Conservation (phyloP, 2,113 vertebrate genomes). For the Dinomys branickii region DNA sequence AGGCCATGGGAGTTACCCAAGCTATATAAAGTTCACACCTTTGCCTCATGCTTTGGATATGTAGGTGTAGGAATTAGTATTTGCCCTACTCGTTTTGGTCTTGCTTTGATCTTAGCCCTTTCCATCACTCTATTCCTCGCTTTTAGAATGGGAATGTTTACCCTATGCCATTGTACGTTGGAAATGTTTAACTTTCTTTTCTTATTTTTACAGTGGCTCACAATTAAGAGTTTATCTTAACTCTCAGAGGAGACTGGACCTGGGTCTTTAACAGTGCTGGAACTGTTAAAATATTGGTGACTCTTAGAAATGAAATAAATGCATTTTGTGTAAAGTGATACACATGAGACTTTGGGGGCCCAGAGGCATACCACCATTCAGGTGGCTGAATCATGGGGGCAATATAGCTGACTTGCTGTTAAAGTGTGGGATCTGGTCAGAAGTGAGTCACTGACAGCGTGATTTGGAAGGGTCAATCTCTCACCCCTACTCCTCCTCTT, state of each 20-base stretch:
- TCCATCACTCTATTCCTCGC: too few relatives aligned
- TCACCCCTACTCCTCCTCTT: not conserved
- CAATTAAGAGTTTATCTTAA: not conserved
- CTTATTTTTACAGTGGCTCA: not conserved
- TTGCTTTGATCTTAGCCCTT: not conserved
- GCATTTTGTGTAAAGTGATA: not conserved
- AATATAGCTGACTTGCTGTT: not conserved
- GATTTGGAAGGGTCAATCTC: not conserved
- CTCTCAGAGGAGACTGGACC: not conserved
- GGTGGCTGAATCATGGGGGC: not conserved
- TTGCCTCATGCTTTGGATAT: not conserved
- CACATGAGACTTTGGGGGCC: not conserved
- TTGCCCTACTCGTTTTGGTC: not conserved
- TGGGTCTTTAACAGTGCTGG: not conserved
- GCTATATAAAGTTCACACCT: not conserved
- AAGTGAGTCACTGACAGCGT: not conserved
- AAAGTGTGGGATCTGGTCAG: not conserved
- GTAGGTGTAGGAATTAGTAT: not conserved
- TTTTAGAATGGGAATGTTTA: not conserved
- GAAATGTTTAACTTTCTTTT: not conserved
- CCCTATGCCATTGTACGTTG: not conserved
- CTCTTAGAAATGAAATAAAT: not conserved
- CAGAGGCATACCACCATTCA: too few relatives aligned
- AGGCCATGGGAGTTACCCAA: not conserved
- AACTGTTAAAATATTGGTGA: not conserved